A percentile compares a stretch with the other conserved stretches of the same genome.
These are phyloP conservation scores for Tachuris rubrigastra DNA, from an alignment of 2,113 vertebrate species.

Conservation along the genomic window DNA sequence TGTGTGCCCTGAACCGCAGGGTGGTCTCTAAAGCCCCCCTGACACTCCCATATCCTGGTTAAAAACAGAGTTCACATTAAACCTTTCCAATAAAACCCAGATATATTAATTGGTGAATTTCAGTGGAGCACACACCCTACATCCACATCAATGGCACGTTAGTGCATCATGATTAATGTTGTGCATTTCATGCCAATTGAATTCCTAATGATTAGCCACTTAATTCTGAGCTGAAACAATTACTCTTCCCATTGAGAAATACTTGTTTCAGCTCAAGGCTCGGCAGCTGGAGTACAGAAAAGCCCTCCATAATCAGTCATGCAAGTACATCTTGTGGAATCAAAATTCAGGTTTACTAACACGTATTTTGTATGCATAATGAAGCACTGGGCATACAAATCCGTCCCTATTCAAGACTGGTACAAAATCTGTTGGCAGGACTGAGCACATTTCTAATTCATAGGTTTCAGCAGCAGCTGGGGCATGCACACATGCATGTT, in stretches of 20 bases:
- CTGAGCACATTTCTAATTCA: background rate
- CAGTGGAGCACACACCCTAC: background rate
- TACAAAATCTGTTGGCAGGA: background rate
- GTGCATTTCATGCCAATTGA: background rate
- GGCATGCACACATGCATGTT: background rate
- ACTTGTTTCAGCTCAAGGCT: background rate
- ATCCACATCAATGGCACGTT: background rate
- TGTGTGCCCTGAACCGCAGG: background rate
- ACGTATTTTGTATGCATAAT: background rate
- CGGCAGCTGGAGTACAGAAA: background rate
- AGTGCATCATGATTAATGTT: background rate
- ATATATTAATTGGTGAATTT: background rate
- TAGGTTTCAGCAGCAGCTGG: background rate
- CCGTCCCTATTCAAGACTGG: background rate
- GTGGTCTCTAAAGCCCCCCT: background rate
- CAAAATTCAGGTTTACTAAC: background rate
- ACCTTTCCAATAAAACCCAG: background rate
- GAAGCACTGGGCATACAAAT: background rate
- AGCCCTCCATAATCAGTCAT: background rate
- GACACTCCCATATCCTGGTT: background rate
- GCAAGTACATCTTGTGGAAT: background rate
- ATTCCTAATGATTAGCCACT: constrained; percentile 45
- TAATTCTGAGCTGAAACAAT: constrained; percentile 41
- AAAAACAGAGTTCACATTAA: background rate
- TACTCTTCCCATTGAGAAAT: background rate